These are phyloP conservation scores for Alitta virens DNA, from an alignment of 2,888 invertebrate genomes.

Conservation along the genomic window DNA sequence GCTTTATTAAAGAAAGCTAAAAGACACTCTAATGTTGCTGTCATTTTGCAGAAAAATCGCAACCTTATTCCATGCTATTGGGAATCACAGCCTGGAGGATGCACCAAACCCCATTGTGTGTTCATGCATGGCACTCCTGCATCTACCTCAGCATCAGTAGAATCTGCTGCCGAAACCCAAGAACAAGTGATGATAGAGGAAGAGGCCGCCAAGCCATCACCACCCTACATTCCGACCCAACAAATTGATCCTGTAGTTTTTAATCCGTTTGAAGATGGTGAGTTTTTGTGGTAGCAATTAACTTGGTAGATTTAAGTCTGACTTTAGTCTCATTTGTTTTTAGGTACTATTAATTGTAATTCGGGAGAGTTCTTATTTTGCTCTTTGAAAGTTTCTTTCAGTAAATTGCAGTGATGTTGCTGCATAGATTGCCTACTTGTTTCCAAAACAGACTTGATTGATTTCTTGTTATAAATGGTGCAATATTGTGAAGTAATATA, in stretches of 20 bases:
- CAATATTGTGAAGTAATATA: too few species aligned
- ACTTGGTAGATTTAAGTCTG: neutral
- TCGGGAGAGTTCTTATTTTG: too few species aligned
- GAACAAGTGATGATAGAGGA: neutral
- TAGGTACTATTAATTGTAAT: too few species aligned
- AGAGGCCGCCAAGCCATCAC: neutral
- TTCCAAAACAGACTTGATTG: too few species aligned
- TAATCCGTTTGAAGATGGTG: conserved; percentile 33
- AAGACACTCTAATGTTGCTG: too few species aligned
- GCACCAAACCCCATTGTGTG: conserved; percentile 80
- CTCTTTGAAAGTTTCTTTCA: too few species aligned
- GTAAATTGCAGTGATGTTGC: too few species aligned
- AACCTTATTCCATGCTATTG: conserved; percentile 82
- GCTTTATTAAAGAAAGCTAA: too few species aligned
- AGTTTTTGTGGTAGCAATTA: neutral
- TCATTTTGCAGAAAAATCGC: conserved; percentile 73
- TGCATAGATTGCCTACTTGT: too few species aligned
- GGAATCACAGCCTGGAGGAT: conserved; percentile 82
- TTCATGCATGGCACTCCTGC: conserved; percentile 69
- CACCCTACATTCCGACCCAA: conserved; percentile 24
- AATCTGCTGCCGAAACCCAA: neutral
- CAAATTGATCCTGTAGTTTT: conserved; percentile 32
- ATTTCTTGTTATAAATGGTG: too few species aligned
- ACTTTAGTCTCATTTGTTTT: neutral
- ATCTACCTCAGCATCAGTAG: conserved; percentile 2